Percentiles rank a stretch among this genome's conserved stretches.
Conservation (phyloP, 2,113 vertebrate species). For the Aptenodytes forsteri region DNA sequence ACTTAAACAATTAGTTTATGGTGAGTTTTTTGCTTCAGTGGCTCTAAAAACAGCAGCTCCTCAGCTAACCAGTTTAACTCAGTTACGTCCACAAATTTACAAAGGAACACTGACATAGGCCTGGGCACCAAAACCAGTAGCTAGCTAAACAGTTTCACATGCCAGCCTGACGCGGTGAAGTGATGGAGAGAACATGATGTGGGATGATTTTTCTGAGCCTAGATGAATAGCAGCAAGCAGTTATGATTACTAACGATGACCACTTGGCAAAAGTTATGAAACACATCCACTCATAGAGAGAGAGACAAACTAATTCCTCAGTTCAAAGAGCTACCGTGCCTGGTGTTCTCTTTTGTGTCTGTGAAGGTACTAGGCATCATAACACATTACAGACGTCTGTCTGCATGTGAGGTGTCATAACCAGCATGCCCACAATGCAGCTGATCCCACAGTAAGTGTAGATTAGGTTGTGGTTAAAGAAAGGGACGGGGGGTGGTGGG, state of each 20-base stretch:
- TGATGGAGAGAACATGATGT: not conserved
- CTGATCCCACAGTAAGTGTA: not conserved
- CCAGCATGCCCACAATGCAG: not conserved
- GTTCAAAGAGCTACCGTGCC: not conserved
- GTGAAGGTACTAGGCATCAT: not conserved
- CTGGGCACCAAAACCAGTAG: not conserved
- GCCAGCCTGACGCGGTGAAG: not conserved
- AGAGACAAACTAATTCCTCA: not conserved
- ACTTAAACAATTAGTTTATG: not conserved
- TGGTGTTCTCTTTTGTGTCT: not conserved
- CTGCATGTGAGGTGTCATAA: too few species aligned
- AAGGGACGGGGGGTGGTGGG: fast-evolving
- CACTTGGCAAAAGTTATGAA: not conserved
- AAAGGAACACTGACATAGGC: not conserved
- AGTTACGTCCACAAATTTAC: not conserved
- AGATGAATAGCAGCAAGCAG: not conserved
- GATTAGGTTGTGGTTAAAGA: not conserved
- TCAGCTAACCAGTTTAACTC: not conserved
- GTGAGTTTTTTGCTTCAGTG: not conserved
- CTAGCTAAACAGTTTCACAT: not conserved
- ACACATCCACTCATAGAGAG: not conserved
- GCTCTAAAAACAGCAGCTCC: not conserved
- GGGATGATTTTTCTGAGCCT: not conserved
- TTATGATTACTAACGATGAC: not conserved
- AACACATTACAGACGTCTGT: not conserved